These are phyloP conservation scores for Seriola quinqueradiata DNA, from an alignment of 2,113 vertebrate species.

Conservation along the genomic window DNA sequence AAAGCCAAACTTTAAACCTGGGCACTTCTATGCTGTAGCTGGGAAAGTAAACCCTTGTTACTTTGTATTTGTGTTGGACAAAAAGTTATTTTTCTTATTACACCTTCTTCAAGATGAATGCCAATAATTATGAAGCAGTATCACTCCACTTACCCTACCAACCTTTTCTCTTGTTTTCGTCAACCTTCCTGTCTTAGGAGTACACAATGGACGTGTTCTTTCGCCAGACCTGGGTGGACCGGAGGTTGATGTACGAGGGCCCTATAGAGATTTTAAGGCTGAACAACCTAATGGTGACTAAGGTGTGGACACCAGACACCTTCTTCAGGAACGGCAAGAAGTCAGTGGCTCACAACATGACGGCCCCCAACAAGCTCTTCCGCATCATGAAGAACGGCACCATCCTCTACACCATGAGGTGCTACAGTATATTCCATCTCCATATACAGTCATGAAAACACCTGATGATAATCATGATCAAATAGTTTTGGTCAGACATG, in stretches of 20 bases:
- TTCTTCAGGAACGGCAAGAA: conserved; percentile 99
- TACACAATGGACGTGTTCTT: conserved; percentile 99
- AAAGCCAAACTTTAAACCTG: background rate
- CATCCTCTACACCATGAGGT: conserved; percentile 99
- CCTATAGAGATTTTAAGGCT: conserved; percentile 97
- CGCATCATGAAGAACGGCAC: conserved; percentile 99
- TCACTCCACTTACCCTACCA: background rate
- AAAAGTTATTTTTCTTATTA: background rate
- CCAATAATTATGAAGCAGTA: background rate
- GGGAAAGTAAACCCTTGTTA: background rate
- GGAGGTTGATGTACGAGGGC: conserved; percentile 93
- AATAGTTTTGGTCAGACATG: background rate
- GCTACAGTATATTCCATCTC: background rate
- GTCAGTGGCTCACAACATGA: conserved; percentile 98
- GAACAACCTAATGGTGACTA: conserved; percentile 99
- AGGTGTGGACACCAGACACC: conserved; percentile 99
- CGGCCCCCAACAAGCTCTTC: conserved; percentile 97
- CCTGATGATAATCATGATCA: background rate
- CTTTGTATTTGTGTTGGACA: background rate
- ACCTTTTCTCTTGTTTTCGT: background rate
- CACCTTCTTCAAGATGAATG: background rate
- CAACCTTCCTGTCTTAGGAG: conserved; percentile 84
- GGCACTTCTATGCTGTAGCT: background rate
- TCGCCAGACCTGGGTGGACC: conserved; percentile 98
- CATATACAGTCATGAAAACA: background rate